Conservation (phyloP, 2,113 vertebrate species). For the Hucho hucho region DNA sequence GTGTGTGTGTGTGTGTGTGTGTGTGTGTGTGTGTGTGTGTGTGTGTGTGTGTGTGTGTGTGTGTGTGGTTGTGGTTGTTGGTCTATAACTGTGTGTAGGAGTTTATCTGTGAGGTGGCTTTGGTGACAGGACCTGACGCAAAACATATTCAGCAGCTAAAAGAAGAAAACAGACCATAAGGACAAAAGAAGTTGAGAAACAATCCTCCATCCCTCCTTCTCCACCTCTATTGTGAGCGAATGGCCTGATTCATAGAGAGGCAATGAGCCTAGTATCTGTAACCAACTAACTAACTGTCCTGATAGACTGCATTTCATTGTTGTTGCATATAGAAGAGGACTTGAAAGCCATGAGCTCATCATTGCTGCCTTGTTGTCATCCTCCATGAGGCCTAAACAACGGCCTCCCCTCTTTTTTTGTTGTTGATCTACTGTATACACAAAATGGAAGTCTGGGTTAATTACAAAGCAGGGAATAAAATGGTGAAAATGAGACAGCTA, state of each 20-base stretch:
- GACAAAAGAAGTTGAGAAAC: conserved; percentile 33
- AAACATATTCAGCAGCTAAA: conserved; percentile 52
- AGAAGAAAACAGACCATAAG: conserved; percentile 34
- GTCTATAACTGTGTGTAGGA: conserved; percentile 18
- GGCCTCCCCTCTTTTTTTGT: conserved; percentile 20
- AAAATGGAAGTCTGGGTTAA: conserved; percentile 61
- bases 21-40: conserved; percentile 24
- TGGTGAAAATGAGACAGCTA: conserved; percentile 54
- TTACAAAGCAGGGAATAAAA: conserved; percentile 57
- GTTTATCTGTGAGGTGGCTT: conserved; percentile 9
- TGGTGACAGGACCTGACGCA: conserved; percentile 40
- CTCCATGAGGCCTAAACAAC: conserved; percentile 59
- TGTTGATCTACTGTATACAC: conserved; percentile 21
- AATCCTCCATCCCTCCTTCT: conserved; percentile 18
- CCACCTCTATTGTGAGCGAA: background rate
- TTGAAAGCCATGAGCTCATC: conserved; percentile 53
- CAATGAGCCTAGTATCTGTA: background rate
- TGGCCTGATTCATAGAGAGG: conserved; percentile 8
- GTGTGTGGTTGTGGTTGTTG: conserved; percentile 13
- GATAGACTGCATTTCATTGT: conserved; percentile 45
- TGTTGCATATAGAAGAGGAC: conserved; percentile 27
- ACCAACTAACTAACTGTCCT: conserved; percentile 11
- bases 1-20: conserved; percentile 25
- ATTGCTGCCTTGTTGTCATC: conserved; percentile 50
- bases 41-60: conserved; percentile 24